Evolutionary conservation across 1,140 invertebrate species (phyloP).

Genomic region (Brachionus rubens): DNA sequence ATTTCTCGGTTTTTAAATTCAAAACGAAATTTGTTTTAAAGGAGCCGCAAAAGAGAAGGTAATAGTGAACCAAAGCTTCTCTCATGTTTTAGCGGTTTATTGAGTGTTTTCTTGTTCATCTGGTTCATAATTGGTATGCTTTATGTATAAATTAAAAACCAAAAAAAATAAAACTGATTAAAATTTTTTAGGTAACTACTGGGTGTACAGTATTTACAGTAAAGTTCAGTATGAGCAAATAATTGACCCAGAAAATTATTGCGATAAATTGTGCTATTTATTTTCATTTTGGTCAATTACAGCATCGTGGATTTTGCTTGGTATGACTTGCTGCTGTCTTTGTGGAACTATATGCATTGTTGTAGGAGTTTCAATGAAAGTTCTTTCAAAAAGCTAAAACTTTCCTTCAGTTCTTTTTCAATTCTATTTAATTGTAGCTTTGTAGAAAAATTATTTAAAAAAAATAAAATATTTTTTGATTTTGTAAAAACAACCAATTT

Average conservation of each 20-base stretch:
- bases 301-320: slow-evolving; percentile 1
- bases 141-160: no score
- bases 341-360: slow-evolving; percentile 9
- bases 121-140: slow-evolving; percentile 39
- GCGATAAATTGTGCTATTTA: slow-evolving; percentile 39
- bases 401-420: neutral
- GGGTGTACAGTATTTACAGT: slow-evolving; percentile 36
- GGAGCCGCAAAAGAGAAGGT: neutral
- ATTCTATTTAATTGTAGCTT: no score
- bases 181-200: slow-evolving; percentile 6
- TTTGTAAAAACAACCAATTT: no score
- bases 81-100: neutral
- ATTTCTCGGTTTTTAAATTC: no score
- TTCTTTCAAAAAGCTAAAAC: neutral
- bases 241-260: slow-evolving; percentile 23
- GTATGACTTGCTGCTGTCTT: neutral
- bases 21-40: no score
- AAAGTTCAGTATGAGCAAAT: slow-evolving; percentile 6
- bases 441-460: no score
- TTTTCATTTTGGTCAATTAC: slow-evolving; percentile 44
- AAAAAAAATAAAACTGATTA: neutral
- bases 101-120: slow-evolving; percentile 7
- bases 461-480: no score
- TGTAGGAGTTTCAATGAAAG: neutral
- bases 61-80: neutral